Evolutionary conservation across 1,140 invertebrate genomes (phyloP), one percentile per base, ranked within the genome.

Genomic region (Elymnias hypermnestra): DNA sequence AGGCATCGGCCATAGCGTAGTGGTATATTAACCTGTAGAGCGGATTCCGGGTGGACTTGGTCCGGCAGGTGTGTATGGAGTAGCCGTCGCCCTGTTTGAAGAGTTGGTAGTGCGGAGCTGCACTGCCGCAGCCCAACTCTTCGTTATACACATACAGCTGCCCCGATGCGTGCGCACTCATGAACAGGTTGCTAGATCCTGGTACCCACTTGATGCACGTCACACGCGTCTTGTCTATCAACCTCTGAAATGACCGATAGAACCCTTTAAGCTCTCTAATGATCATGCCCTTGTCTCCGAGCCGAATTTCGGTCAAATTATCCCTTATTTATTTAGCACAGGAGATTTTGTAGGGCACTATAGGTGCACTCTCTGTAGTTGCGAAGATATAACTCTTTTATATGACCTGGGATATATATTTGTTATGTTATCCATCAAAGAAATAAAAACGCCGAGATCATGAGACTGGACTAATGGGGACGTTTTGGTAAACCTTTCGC

Each of bases 171-270:
- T 99, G 97, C 12, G 97, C 94, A 33, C 95, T 95, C 44, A 99
- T 87, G 86, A 99, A 99, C 60, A 97, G 88, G 70, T 97, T 97
- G 52, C 92, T 91, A 19, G 96, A 97, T 36, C 94, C 94, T 9
- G 98, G 98, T 47, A 99, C 91, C 98, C 98, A 99, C 71, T 94
- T 93, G 67, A 99, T 93, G 84, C 98, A 99, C n/a, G 98, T 99
- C 54, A 99, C 98, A 87, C 96, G 94, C 41, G 94, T 97, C 88
- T 99, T 99, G 79, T 99, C 98, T 75, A 99, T 98, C 66, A 98
- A 87, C 83, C 97, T 93, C 95, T 98, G 90, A 71, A 92, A 68
- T 75, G 35, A 17, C 5, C n/a, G 13, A 29, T 8, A 25, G 2
- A 3, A 25, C 23, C 2, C 23, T 15, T 31, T 1, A 31, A n/a